phyloP scores from a whole-genome alignment of 2,797 vertebrate species.

The Poeciliopsis gracilis region DNA sequence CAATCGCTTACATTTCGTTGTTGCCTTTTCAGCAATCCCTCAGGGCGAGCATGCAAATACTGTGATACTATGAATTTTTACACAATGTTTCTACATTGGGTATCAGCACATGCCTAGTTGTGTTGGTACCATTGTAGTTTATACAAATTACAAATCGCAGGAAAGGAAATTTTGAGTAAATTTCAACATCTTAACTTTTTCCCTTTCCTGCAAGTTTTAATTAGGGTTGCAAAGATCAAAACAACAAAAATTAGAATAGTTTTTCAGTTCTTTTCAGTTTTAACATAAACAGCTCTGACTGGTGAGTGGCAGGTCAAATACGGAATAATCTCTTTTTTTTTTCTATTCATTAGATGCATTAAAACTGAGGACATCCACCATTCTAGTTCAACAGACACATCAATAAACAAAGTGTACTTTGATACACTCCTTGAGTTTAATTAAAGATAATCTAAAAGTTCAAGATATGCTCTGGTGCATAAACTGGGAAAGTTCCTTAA shows the following conservation, averaged over 20 bases:
- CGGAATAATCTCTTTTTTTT: neutral
- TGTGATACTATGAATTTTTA: neutral
- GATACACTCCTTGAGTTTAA: neutral
- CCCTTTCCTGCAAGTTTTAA: neutral
- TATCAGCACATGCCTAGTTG: neutral
- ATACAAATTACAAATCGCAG: neutral
- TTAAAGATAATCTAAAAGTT: neutral
- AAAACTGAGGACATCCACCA: neutral
- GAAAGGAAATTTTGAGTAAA: neutral
- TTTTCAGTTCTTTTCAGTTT: neutral
- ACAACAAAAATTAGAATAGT: neutral
- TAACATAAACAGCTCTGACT: neutral
- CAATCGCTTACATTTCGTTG: neutral
- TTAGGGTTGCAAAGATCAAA: neutral
- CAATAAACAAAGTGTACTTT: neutral
- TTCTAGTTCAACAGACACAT: neutral
- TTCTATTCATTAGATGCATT: neutral
- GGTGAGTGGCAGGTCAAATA: neutral
- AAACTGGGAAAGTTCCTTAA: neutral
- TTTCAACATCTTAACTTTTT: neutral
- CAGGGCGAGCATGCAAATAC: neutral
- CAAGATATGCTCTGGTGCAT: neutral
- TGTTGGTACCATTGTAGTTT: neutral
- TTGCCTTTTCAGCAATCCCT: neutral
- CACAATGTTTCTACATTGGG: neutral